phyloP scores from a whole-genome alignment of 2,113 vertebrate species.

The Stercorarius parasiticus region DNA sequence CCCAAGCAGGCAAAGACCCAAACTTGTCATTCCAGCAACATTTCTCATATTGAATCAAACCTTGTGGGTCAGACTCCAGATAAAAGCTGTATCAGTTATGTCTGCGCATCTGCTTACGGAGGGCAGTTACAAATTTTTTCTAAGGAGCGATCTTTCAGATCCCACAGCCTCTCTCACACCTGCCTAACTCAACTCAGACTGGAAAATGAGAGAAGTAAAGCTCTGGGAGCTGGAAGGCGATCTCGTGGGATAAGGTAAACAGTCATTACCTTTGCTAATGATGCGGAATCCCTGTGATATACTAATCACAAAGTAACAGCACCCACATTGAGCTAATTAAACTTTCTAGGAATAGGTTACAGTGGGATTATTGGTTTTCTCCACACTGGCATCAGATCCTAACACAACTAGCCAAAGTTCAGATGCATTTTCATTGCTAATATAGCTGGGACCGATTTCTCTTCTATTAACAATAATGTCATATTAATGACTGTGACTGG shows the following conservation, averaged over 20 bases:
- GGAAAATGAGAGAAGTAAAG: neutral
- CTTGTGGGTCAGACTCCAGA: neutral
- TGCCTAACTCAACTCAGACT: neutral
- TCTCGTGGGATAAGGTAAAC: neutral
- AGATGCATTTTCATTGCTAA: neutral
- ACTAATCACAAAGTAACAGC: neutral
- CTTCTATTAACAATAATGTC: neutral
- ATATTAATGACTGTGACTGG: neutral
- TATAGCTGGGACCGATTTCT: neutral
- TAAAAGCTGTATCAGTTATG: accelerated
- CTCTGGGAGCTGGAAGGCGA: neutral
- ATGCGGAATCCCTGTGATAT: neutral
- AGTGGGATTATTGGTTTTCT: neutral
- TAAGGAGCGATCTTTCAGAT: neutral
- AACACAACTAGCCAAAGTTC: neutral
- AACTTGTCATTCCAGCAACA: neutral
- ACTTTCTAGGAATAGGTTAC: neutral
- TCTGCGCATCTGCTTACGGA: neutral
- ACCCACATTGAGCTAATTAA: neutral
- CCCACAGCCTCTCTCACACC: neutral
- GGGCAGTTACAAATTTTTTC: accelerated
- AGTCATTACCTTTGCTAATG: neutral
- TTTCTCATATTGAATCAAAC: neutral
- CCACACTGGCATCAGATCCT: neutral
- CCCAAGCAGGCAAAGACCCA: neutral